Evolutionary conservation across 2,888 invertebrate species (phyloP).

Genomic region (Diachrysia chrysitis): DNA sequence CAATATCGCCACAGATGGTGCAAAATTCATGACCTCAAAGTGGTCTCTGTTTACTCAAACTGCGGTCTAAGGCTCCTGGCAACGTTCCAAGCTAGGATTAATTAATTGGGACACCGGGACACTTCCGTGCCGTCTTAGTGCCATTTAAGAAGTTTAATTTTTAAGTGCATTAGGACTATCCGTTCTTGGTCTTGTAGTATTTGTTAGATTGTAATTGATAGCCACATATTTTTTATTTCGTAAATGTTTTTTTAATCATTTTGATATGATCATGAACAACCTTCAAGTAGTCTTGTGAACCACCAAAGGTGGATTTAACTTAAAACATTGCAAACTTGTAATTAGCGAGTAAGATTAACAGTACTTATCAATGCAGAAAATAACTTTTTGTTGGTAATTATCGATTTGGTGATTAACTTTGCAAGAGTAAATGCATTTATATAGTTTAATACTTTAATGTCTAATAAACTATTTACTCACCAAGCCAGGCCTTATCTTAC

Average conservation of each 20-base stretch:
- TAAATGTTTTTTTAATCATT: not conserved
- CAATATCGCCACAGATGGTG: constrained; percentile 37
- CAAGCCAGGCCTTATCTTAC: constrained; percentile 4
- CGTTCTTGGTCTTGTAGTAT: constrained; percentile 34
- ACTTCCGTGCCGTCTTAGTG: constrained; percentile 57
- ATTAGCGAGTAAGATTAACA: too few species aligned
- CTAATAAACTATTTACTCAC: too few species aligned
- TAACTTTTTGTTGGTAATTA: too few species aligned
- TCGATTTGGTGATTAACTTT: too few species aligned
- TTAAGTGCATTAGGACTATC: constrained; percentile 53
- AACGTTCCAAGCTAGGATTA: constrained; percentile 58
- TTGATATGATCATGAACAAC: not conserved
- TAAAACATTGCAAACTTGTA: too few species aligned
- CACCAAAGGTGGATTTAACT: too few species aligned
- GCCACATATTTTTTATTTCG: constrained; percentile 5
- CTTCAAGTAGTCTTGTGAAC: not conserved
- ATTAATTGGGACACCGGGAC: constrained; percentile 64
- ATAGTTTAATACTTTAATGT: too few species aligned
- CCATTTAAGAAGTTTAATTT: constrained; percentile 58
- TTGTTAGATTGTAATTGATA: constrained; percentile 28
- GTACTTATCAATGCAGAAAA: too few species aligned
- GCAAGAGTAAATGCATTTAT: too few species aligned
- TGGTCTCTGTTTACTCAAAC: constrained; percentile 60
- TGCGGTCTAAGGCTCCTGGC: constrained; percentile 57
- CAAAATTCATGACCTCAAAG: constrained; percentile 60